Conservation (phyloP, 2,888 invertebrate species). For the Hirtodrosophila alboralis region DNA sequence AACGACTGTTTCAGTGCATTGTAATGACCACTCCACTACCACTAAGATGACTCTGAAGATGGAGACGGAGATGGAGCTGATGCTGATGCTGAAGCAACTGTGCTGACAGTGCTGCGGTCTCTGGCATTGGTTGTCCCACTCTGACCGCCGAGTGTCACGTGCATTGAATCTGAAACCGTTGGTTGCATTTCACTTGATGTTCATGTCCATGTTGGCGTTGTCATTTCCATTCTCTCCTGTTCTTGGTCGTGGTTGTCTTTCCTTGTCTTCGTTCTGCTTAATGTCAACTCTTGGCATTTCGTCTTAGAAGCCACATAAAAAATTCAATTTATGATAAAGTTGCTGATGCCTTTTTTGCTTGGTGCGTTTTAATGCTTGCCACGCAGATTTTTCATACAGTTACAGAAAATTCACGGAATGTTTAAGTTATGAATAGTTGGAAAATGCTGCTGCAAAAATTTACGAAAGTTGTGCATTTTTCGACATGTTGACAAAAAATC, state of each 20-base stretch:
- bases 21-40: conserved; percentile 60
- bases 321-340: conserved; percentile 72
- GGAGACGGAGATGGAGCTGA: conserved; percentile 8
- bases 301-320: conserved; percentile 65
- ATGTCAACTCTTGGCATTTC: conserved; percentile 72
- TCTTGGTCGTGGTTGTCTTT: conserved; percentile 23
- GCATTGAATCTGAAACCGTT: conserved; percentile 65
- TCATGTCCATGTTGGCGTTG: conserved; percentile 40
- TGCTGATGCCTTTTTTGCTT: conserved; percentile 29
- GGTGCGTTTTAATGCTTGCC: conserved; percentile 50
- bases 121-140: conserved; percentile 7
- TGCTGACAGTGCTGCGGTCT: conserved; percentile 64
- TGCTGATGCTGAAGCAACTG: conserved; percentile 15
- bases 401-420: conserved; percentile 7
- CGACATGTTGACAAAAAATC: conserved; percentile 29
- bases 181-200: conserved; percentile 67
- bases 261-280: conserved; percentile 60
- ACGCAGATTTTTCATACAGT: conserved; percentile 57
- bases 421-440: background rate
- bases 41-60: conserved; percentile 24
- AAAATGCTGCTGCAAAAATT: too few species aligned
- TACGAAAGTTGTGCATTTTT: conserved; percentile 11
- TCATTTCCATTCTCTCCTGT: conserved; percentile 50
- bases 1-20: conserved; percentile 41
- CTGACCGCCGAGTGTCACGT: conserved; percentile 56